Conservation (phyloP, 2,797 vertebrate species). For the Gymnoscopelus braueri region DNA sequence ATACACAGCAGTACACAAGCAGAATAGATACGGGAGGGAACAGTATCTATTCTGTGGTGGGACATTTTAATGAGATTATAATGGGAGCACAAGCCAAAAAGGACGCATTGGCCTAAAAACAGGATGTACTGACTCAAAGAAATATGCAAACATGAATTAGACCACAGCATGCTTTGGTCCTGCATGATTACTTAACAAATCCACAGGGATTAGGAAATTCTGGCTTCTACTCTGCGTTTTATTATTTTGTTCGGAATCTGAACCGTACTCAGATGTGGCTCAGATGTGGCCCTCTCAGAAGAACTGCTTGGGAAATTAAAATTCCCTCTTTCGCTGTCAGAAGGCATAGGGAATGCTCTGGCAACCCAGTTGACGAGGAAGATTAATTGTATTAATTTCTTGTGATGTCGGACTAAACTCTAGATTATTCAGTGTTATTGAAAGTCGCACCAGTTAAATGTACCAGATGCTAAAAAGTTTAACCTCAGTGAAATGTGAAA, state of each 20-base stretch:
- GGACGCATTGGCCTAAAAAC: slow-evolving; percentile 35
- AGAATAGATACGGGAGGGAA: slow-evolving; percentile 6
- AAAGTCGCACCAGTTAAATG: no score
- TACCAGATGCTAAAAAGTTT: no score
- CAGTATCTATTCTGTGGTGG: no score
- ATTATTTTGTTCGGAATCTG: background rate
- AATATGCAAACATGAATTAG: slow-evolving; percentile 63
- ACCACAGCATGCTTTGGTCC: slow-evolving; percentile 20
- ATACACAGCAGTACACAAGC: slow-evolving; percentile 2
- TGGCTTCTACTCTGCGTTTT: slow-evolving; percentile 22
- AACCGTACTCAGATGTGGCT: background rate
- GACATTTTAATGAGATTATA: slow-evolving; percentile 52
- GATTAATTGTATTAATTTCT: no score
- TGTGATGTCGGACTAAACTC: no score
- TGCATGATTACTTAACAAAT: slow-evolving; percentile 33
- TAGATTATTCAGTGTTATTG: no score
- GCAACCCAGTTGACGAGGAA: no score
- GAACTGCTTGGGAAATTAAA: slow-evolving; percentile 5
- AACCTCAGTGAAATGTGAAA: no score
- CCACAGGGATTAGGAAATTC: slow-evolving; percentile 41
- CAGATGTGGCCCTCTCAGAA: slow-evolving; percentile 9
- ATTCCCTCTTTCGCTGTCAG: slow-evolving; percentile 1
- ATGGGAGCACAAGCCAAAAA: slow-evolving; percentile 47
- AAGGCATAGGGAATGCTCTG: background rate
- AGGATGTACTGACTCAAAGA: slow-evolving; percentile 33